These are phyloP conservation scores for Seira sanloemensis DNA, from an alignment of 2,888 invertebrate genomes.

Conservation along the genomic window DNA sequence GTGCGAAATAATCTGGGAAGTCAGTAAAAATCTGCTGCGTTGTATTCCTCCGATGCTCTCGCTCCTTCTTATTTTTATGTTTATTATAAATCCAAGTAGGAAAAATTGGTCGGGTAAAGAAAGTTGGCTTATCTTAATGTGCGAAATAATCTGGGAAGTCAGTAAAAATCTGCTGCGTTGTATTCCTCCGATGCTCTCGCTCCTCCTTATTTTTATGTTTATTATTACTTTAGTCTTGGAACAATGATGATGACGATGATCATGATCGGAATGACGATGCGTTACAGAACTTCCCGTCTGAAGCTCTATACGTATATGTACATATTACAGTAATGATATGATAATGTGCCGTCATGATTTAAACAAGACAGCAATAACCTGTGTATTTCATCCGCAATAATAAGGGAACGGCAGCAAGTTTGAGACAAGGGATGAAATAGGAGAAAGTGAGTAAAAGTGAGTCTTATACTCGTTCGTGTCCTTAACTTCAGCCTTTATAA, in stretches of 20 bases:
- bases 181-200: neutral
- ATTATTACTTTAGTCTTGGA: slow-evolving; percentile 31
- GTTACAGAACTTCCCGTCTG: neutral
- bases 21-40: slow-evolving; percentile 55
- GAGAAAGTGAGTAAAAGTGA: neutral
- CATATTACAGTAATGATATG: slow-evolving; percentile 57
- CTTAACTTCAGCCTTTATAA: neutral
- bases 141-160: slow-evolving; percentile 58
- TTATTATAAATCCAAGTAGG: too few relatives aligned
- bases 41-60: neutral
- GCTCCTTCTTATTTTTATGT: slow-evolving; percentile 52
- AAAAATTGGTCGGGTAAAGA: too few relatives aligned
- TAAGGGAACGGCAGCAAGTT: neutral
- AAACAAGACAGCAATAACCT: slow-evolving; percentile 58
- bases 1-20: slow-evolving; percentile 58
- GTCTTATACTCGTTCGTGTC: too few relatives aligned
- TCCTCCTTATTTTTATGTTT: slow-evolving; percentile 53
- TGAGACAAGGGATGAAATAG: neutral
- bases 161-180: slow-evolving; percentile 53
- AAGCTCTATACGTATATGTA: neutral
- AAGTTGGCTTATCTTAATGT: slow-evolving; percentile 60
- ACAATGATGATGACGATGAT: neutral
- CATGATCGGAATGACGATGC: neutral
- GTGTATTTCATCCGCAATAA: neutral
- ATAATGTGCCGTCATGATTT: slow-evolving; percentile 63